Evolutionary conservation across 2,888 invertebrate genomes (phyloP).

Genomic region (Spicauda simplicius): DNA sequence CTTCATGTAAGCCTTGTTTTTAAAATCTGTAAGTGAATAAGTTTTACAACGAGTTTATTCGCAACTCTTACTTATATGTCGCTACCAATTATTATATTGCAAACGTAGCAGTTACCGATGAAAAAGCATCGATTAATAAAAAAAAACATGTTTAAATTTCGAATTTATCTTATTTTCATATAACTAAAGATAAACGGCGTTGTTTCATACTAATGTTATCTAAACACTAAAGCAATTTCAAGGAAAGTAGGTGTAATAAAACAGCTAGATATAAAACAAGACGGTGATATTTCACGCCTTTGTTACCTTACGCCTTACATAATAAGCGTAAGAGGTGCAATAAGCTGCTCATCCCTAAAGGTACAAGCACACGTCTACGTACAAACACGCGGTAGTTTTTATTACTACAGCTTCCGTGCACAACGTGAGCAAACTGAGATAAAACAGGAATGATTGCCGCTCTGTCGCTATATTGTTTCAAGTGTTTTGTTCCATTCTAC

Average conservation of each 20-base stretch:
- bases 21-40: too few relatives aligned
- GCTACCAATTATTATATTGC: too few relatives aligned
- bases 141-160: background rate
- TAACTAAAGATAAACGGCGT: background rate
- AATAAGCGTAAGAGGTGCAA: conserved; percentile 29
- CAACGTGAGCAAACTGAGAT: conserved; percentile 81
- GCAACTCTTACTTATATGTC: too few relatives aligned
- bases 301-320: conserved; percentile 26
- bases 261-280: conserved; percentile 4
- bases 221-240: background rate
- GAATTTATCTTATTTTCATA: background rate
- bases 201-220: background rate
- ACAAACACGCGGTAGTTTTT: conserved; percentile 73
- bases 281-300: conserved; percentile 7
- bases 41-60: too few relatives aligned
- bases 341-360: conserved; percentile 31
- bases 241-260: conserved; percentile 8
- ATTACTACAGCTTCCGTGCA: conserved; percentile 76
- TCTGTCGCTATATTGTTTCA: conserved; percentile 80
- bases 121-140: background rate
- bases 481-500: conserved; percentile 74
- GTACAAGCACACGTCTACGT: conserved; percentile 41
- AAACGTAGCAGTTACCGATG: too few relatives aligned
- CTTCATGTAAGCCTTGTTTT: too few relatives aligned
- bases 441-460: conserved; percentile 82